Percentiles rank a stretch among this genome's conserved stretches.
Conservation (phyloP, 2,888 invertebrate species). For the Nymphalis c-album region DNA sequence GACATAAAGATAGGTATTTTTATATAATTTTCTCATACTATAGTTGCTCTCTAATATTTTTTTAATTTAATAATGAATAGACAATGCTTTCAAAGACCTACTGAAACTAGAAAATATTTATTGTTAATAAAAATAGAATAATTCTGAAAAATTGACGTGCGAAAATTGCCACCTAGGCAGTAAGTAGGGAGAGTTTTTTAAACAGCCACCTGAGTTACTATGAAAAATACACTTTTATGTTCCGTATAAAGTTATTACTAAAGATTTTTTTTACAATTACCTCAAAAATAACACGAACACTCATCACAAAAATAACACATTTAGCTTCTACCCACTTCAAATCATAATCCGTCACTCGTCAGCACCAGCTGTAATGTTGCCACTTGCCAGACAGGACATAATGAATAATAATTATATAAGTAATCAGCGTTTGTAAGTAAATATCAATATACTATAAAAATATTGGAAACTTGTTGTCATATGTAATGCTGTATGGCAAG, state of each 20-base stretch:
- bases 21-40: conserved; percentile 13
- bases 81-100: neutral
- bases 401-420: neutral
- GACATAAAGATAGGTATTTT: conserved; percentile 32
- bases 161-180: conserved; percentile 77
- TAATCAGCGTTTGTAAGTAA: neutral
- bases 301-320: conserved; percentile 80
- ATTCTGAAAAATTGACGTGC: conserved; percentile 60
- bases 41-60: neutral
- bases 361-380: conserved; percentile 45
- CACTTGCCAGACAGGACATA: neutral
- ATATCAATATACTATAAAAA: too few species aligned
- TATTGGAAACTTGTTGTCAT: too few species aligned
- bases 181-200: conserved; percentile 44
- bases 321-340: conserved; percentile 74
- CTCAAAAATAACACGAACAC: conserved; percentile 76
- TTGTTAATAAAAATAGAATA: conserved; percentile 41
- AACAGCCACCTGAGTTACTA: conserved; percentile 16
- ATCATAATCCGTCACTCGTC: conserved; percentile 80
- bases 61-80: neutral
- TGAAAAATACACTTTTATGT: conserved; percentile 12
- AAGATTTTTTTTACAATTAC: conserved; percentile 53
- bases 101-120: neutral
- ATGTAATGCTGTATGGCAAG: too few species aligned
- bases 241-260: conserved; percentile 11